Conservation (phyloP, 2,888 invertebrate genomes). For the Ctena decussata region DNA sequence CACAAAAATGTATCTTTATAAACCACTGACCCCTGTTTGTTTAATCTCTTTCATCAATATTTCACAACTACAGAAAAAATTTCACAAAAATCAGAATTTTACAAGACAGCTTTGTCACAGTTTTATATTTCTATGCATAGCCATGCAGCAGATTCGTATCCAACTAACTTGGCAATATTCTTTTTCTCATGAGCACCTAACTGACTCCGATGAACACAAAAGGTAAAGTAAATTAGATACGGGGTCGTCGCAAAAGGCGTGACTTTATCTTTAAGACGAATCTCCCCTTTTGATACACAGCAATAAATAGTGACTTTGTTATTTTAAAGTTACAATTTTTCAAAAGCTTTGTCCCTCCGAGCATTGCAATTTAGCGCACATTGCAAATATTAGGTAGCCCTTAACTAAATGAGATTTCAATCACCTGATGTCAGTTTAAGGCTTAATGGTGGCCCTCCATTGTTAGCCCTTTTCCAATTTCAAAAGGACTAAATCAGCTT, state of each 20-base stretch:
- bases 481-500: slow-evolving; percentile 1
- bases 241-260: slow-evolving; percentile 1
- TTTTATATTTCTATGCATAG: not conserved
- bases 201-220: not conserved
- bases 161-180: not conserved
- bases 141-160: not conserved
- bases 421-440: not conserved
- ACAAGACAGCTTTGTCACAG: not conserved
- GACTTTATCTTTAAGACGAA: slow-evolving; percentile 1
- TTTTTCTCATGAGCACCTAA: not conserved
- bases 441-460: not conserved
- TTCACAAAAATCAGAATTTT: not conserved
- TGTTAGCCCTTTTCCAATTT: not conserved
- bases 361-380: not conserved
- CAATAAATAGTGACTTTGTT: slow-evolving; percentile 4
- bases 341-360: not conserved
- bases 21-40: not conserved
- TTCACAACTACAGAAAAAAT: not conserved
- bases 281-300: not conserved
- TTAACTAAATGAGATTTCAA: not conserved
- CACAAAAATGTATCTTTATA: slow-evolving; percentile 18
- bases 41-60: not conserved
- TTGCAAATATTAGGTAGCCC: not conserved
- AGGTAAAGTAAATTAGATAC: not conserved
- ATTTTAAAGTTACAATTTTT: slow-evolving; percentile 2